These are phyloP conservation scores for Colaptes auratus DNA, from an alignment of 2,113 vertebrate species.

Conservation along the genomic window DNA sequence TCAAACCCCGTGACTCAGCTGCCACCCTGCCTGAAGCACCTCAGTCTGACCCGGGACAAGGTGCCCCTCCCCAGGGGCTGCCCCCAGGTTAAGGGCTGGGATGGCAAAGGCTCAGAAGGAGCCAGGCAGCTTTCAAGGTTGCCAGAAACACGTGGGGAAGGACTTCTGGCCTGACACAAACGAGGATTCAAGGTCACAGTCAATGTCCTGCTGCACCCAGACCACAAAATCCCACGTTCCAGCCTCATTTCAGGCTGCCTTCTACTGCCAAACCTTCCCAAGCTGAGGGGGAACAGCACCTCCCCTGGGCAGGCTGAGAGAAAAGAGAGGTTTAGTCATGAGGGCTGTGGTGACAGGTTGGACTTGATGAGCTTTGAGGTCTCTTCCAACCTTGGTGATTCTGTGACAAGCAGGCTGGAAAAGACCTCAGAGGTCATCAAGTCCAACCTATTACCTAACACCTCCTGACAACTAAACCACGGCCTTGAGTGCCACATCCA, in stretches of 20 bases:
- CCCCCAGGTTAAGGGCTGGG: background rate
- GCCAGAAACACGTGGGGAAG: background rate
- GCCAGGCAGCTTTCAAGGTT: background rate
- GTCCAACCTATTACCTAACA: too few relatives aligned
- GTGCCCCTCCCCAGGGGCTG: background rate
- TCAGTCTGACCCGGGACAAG: background rate
- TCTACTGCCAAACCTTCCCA: background rate
- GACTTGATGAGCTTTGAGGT: too few relatives aligned
- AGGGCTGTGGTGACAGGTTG: too few relatives aligned
- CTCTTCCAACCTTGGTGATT: too few relatives aligned
- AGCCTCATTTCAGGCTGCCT: background rate
- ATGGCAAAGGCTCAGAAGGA: background rate
- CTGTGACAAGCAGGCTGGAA: too few relatives aligned
- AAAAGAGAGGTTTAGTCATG: too few relatives aligned
- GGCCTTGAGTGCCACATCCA: too few relatives aligned
- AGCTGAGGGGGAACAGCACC: background rate
- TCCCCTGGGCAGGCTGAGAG: too few relatives aligned
- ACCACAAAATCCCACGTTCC: background rate
- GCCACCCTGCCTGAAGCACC: background rate
- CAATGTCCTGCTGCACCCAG: background rate
- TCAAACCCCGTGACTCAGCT: background rate
- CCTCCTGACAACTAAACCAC: too few relatives aligned
- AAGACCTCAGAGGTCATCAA: too few relatives aligned
- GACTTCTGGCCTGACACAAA: background rate
- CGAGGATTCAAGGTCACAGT: background rate